A percentile compares a stretch with the other conserved stretches of the same genome.
Conservation (phyloP, 2,888 invertebrate genomes). For the Dysmachus trigonus region DNA sequence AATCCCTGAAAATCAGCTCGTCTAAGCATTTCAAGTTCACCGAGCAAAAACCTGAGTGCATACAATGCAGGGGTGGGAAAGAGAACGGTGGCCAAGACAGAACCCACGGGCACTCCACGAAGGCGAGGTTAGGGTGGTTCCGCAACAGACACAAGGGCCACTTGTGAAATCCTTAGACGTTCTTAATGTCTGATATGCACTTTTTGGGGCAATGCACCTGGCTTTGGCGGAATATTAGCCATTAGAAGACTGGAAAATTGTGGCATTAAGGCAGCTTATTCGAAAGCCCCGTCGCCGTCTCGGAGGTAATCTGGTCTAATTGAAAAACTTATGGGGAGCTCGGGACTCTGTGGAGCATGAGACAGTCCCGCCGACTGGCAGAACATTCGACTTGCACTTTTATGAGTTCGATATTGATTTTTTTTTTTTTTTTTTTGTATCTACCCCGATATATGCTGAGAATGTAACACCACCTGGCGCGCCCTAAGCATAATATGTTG, state of each 20-base stretch:
- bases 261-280: constrained; percentile 5
- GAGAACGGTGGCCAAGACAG: neutral
- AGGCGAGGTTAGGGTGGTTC: neutral
- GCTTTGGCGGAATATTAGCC: neutral
- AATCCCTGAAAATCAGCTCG: neutral
- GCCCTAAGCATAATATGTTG: neutral
- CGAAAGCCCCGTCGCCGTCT: neutral
- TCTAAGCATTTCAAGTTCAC: constrained; percentile 8
- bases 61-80: neutral
- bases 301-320: neutral
- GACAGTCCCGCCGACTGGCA: neutral
- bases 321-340: neutral
- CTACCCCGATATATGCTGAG: neutral
- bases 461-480: neutral
- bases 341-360: neutral
- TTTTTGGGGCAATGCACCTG: constrained; percentile 33
- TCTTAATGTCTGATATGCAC: constrained; percentile 26
- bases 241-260: neutral
- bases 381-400: neutral
- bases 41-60: neutral
- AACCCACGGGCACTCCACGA: neutral
- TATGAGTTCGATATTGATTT: neutral
- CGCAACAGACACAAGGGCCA: neutral
- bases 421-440: neutral
- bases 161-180: constrained; percentile 15